Conservation (phyloP, 2,797 vertebrate species). For the Propithecus perrieri region DNA sequence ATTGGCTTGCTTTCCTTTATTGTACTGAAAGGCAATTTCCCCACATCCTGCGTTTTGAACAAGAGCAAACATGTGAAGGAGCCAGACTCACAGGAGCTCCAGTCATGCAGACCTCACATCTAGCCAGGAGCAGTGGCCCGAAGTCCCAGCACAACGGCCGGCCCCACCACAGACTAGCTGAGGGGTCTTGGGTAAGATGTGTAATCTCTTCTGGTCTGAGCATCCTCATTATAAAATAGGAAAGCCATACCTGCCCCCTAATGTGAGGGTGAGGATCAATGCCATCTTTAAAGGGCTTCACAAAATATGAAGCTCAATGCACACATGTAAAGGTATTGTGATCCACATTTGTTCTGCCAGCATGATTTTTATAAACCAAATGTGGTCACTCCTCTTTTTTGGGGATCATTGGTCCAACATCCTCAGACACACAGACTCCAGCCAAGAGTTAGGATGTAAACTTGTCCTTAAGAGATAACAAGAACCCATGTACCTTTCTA, state of each 20-base stretch:
- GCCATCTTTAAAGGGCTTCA: not conserved
- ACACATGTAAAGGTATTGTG: not conserved
- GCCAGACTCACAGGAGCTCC: not conserved
- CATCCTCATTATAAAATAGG: not conserved
- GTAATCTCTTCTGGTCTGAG: not conserved
- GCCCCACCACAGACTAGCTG: not conserved
- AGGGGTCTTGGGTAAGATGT: not conserved
- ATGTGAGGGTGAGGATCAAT: not conserved
- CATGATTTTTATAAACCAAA: not conserved
- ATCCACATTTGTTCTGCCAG: not conserved
- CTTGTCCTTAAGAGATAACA: not conserved
- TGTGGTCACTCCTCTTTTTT: not conserved
- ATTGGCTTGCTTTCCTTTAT: constrained; percentile 60
- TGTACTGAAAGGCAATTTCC: constrained; percentile 59
- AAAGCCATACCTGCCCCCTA: not conserved
- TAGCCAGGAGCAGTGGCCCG: not conserved
- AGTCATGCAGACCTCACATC: constrained; percentile 58
- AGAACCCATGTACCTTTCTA: not conserved
- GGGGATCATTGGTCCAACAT: not conserved
- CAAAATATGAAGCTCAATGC: not conserved
- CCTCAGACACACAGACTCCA: not conserved
- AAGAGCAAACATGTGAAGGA: constrained; percentile 72
- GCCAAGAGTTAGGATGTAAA: not conserved
- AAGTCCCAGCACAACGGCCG: not conserved
- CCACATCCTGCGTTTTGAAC: constrained; percentile 74